Evolutionary conservation across 1,140 invertebrate species (phyloP), one percentile per base, ranked within the genome.

Genomic region (Phymastichus coffea): DNA sequence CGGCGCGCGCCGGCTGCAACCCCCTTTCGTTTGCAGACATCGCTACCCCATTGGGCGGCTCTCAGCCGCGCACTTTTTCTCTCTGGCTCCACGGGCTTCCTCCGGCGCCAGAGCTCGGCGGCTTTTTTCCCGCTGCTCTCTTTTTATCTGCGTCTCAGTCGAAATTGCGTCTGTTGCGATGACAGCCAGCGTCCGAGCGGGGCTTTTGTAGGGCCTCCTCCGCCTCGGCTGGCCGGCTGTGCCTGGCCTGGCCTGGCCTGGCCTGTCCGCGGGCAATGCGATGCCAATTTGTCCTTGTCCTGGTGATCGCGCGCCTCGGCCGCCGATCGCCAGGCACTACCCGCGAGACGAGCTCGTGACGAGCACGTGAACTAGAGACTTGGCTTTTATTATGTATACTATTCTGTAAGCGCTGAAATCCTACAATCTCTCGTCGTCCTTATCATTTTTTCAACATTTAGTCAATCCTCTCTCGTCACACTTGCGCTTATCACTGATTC

Each of bases 81-180:
- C 60, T 62, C 61, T 48, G 38, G 52, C 56, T 57, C 58, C 61
- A 35, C 28, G 3, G 37, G 33, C 38, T 60, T 47, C 41, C 47
- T 53, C 51, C 26, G 30, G n/a, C 22, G 44, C 33, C 43, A 38
- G 38, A 43, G 17, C 15, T 40, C 26, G 6, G 48, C 14, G 22
- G 17, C 22, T 52, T 49, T 52, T 52, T 40, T n/a, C n/a, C n/a
- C n/a, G n/a, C 35, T 15, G 19, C n/a, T 26, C 17, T 15, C 4
- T 26, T 58, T 35, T 55, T 37, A 43, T 30, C 38, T 55, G 26
- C 37, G 1, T 41, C 25, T 17, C 38, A 41, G 9, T 56, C 65
- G 57, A 68, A 70, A 72, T 72, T 72, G 64, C 67, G 66, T 65
- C 66, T 64, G 63, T 66, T 65, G 63, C 63, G 59, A 61, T 63